A percentile compares a stretch with the other conserved stretches of the same genome.
These are phyloP conservation scores for Okapia johnstoni DNA, from an alignment of 2,113 vertebrate genomes.

Conservation along the genomic window DNA sequence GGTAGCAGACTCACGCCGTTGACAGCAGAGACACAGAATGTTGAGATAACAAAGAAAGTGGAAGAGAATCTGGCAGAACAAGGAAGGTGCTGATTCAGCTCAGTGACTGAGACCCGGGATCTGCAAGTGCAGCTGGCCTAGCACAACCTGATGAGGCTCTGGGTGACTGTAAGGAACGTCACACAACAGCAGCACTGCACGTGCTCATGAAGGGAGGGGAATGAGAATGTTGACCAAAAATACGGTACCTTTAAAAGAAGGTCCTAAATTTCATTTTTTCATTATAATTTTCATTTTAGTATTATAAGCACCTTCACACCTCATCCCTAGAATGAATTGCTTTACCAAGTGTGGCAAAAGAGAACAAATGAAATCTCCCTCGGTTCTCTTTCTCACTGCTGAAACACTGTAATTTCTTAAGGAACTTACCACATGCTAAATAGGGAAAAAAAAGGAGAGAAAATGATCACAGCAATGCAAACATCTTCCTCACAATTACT, in stretches of 20 bases:
- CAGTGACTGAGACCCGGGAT: not conserved
- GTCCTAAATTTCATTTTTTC: slow-evolving; percentile 6
- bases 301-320: not conserved
- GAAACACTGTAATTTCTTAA: slow-evolving; percentile 24
- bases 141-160: no score
- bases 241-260: not conserved
- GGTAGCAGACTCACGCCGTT: not conserved
- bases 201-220: not conserved
- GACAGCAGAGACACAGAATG: not conserved
- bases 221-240: not conserved
- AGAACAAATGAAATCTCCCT: not conserved
- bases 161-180: not conserved
- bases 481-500: slow-evolving; percentile 51
- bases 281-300: not conserved
- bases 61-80: not conserved
- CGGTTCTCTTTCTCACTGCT: not conserved
- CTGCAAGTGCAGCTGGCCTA: not conserved
- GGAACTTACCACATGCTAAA: not conserved
- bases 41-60: no score
- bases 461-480: slow-evolving; percentile 60
- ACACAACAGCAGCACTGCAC: rapidly evolving
- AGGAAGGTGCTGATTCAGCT: not conserved
- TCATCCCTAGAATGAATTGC: not conserved
- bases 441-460: slow-evolving; percentile 33
- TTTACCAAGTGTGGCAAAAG: not conserved